A percentile compares a stretch with the other conserved stretches of the same genome.
These are phyloP conservation scores for Drosophila mauritiana DNA, from an alignment of 1,140 invertebrate species.

Conservation along the genomic window DNA sequence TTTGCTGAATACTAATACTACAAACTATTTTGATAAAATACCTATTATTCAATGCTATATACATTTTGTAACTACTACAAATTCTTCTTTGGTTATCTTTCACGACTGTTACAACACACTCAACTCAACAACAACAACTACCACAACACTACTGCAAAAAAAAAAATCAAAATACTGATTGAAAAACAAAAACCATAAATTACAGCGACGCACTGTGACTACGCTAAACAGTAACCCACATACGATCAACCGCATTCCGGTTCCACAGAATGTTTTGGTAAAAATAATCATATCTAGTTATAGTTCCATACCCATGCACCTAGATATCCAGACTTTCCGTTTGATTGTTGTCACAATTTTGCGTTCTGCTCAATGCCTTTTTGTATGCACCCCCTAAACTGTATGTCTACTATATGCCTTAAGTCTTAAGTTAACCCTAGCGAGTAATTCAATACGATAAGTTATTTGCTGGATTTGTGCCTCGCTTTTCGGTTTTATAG, in stretches of 20 bases:
- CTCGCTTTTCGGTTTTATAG: constrained; percentile 39
- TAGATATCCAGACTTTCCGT: constrained; percentile 14
- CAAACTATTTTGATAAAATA: constrained; percentile 34
- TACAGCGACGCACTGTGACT: constrained; percentile 85
- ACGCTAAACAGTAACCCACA: constrained; percentile 85
- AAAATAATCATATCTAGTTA: constrained; percentile 78
- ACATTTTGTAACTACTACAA: constrained; percentile 72
- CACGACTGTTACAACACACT: constrained; percentile 61
- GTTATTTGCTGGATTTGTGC: constrained; percentile 42
- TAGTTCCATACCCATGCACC: constrained; percentile 46
- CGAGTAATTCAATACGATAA: constrained; percentile 44
- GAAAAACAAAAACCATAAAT: constrained; percentile 69
- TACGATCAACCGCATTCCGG: constrained; percentile 85
- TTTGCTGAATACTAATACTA: constrained; percentile 43
- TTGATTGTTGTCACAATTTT: constrained; percentile 41
- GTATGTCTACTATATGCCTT: constrained; percentile 46
- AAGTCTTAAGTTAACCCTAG: constrained; percentile 57
- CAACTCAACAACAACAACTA: constrained; percentile 28
- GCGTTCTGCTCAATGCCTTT: constrained; percentile 30
- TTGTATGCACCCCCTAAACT: constrained; percentile 40
- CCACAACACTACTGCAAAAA: constrained; percentile 54
- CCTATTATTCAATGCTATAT: constrained; percentile 61
- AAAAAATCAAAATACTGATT: constrained; percentile 39
- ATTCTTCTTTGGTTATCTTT: constrained; percentile 74
- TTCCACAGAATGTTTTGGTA: constrained; percentile 85